These are phyloP conservation scores for Tetranychus truncatus DNA, from an alignment of 2,888 invertebrate species.

Conservation along the genomic window DNA sequence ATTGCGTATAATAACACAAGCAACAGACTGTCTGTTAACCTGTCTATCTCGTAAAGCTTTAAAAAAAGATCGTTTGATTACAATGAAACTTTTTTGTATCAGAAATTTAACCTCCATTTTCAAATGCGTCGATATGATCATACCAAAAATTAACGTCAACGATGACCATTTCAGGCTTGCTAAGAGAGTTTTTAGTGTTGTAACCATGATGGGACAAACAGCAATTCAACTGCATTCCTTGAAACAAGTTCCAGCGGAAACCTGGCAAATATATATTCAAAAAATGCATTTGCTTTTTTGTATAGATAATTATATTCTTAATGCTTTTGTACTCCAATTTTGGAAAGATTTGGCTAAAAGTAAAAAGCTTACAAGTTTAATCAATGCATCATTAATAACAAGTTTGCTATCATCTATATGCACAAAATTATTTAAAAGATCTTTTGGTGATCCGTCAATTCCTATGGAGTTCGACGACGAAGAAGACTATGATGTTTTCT, in stretches of 20 bases:
- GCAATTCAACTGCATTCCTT: not conserved
- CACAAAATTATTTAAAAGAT: not conserved
- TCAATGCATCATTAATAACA: not conserved
- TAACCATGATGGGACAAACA: conserved; percentile 10
- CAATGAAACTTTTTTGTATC: conserved; percentile 55
- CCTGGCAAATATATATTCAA: conserved; percentile 4
- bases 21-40: conserved; percentile 50
- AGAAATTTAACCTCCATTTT: not conserved
- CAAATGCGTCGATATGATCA: not conserved
- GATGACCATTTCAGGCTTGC: not conserved
- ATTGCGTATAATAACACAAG: not conserved
- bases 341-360: not conserved
- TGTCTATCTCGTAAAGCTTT: conserved; percentile 35
- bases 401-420: not conserved
- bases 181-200: not conserved
- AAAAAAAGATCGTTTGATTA: conserved; percentile 64
- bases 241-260: not conserved
- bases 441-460: conserved; percentile 5
- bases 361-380: not conserved
- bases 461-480: conserved; percentile 16
- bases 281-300: not conserved
- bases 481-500: conserved; percentile 19
- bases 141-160: not conserved
- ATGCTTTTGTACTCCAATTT: conserved; percentile 2
- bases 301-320: conserved; percentile 3